These are phyloP conservation scores for Gymnothorax javanicus DNA, from an alignment of 2,797 vertebrate genomes.

Conservation along the genomic window DNA sequence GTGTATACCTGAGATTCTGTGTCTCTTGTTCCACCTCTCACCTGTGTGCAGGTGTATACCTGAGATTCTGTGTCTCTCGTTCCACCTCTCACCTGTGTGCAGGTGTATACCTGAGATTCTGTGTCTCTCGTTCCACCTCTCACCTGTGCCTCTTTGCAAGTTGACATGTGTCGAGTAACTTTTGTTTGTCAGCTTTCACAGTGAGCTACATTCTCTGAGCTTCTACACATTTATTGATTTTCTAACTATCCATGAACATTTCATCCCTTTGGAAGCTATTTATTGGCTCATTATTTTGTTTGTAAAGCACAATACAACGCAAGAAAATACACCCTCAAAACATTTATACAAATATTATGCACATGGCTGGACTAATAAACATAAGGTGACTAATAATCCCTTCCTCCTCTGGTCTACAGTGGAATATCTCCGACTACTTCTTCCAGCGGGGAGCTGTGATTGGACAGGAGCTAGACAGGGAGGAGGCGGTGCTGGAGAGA, in stretches of 20 bases:
- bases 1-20: too few relatives aligned
- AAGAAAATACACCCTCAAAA: too few relatives aligned
- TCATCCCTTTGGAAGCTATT: neutral
- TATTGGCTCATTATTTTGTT: neutral
- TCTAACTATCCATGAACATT: neutral
- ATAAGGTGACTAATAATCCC: neutral
- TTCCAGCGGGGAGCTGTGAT: constrained; percentile 96
- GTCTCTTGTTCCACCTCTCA: too few relatives aligned
- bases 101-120: too few relatives aligned
- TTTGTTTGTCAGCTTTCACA: neutral
- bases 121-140: too few relatives aligned
- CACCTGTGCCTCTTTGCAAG: too few relatives aligned
- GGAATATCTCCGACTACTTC: constrained; percentile 99
- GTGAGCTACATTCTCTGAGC: neutral
- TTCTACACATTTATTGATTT: neutral
- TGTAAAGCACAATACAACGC: too few relatives aligned
- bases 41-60: too few relatives aligned
- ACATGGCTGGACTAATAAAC: too few relatives aligned
- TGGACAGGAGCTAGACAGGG: constrained; percentile 88
- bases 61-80: too few relatives aligned
- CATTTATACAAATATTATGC: too few relatives aligned
- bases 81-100: too few relatives aligned
- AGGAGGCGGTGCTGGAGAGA: constrained; percentile 86
- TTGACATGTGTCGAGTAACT: neutral
- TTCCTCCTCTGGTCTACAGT: constrained; percentile 73